Base-by-base conservation (phyloP, 2,113 vertebrate genomes). In the Anhinga rufa region DNA sequence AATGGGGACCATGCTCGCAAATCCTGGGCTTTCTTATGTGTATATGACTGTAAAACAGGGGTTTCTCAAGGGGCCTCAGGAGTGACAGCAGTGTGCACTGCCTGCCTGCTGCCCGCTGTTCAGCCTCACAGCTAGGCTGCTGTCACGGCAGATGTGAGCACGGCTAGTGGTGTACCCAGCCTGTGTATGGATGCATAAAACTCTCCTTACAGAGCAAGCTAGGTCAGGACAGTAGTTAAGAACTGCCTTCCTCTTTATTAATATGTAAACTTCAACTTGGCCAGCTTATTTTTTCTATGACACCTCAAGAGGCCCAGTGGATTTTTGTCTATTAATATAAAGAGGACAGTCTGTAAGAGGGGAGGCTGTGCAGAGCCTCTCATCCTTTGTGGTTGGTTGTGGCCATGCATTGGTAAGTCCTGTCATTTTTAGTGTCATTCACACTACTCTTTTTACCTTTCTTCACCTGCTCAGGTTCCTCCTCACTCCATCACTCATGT, bases 11-110 rank as follows among this genome's bases (percentile, higher is more conserved):
- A 8, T 9, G 6, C 10, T 58, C 17, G 44, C 13, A 38, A 28
- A 34, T n/a, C 32, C 60, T 74, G 38, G 34, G 31, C 5, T 29
- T 75, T 15, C 42, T 82, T 75, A 12, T 9, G 5, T 40, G 42
- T 28, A 21, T 11, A 32, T 18, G 6, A 14, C 48, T 2, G 7
- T 48, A 70, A 55, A 36, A 17, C 16, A 66, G 19, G 11, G 12
- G 2, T 58, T 78, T 90, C 22, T 54, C 12, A 38, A 78, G 36
- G 17, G 24, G 20, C 24, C 0, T 0, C 19, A 34, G 32, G 8
- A 57, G 38, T 0, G 1, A 36, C 21, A 26, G 31, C 0, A 0
- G 34, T 15, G 54, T 38, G 28, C 29, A 5, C 14, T 55, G 48
- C 54, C 62, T 34, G 38, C 34, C 74, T 9, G 1, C 64, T 61